Percentiles rank a stretch among this genome's conserved stretches.
These are phyloP conservation scores for Schlechtendalia chinensis DNA, from an alignment of 1,140 invertebrate species.

Conservation along the genomic window DNA sequence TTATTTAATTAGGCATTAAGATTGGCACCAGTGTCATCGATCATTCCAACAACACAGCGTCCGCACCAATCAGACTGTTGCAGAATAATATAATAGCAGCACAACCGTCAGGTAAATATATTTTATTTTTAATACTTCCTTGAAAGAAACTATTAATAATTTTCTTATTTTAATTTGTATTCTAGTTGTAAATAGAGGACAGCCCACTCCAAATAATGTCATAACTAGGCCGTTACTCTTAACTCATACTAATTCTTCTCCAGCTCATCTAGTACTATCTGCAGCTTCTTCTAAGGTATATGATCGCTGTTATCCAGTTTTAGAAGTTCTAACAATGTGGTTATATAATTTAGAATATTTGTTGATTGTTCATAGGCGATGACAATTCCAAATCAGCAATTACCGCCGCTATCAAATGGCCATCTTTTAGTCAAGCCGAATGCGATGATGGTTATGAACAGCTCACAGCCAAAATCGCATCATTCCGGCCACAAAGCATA, in stretches of 20 bases:
- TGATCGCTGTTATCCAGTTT: too few relatives aligned
- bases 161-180: background rate
- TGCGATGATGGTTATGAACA: conserved; percentile 46
- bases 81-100: conserved; percentile 40
- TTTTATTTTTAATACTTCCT: background rate
- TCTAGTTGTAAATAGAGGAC: conserved; percentile 44
- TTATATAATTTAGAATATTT: background rate
- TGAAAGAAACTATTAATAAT: too few relatives aligned
- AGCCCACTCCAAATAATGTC: conserved; percentile 41
- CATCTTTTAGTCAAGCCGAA: conserved; percentile 47
- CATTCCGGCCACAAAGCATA: conserved; percentile 48
- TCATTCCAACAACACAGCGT: conserved; percentile 46
- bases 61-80: conserved; percentile 43
- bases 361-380: conserved; percentile 10
- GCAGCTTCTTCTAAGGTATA: conserved; percentile 47
- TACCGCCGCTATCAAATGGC: conserved; percentile 42
- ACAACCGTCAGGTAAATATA: conserved; percentile 32
- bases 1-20: conserved; percentile 12
- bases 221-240: conserved; percentile 43
- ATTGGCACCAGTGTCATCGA: conserved; percentile 42
- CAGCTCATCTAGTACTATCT: conserved; percentile 48
- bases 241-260: conserved; percentile 44
- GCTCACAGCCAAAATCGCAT: conserved; percentile 44
- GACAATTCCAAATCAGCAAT: conserved; percentile 43
- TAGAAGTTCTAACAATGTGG: too few relatives aligned